Evolutionary conservation across 30 jellyfish, hydroid and myxozoan genomes (phyloP), one percentile per base, ranked within the genome.

Genomic region (Cassiopea andromeda): DNA sequence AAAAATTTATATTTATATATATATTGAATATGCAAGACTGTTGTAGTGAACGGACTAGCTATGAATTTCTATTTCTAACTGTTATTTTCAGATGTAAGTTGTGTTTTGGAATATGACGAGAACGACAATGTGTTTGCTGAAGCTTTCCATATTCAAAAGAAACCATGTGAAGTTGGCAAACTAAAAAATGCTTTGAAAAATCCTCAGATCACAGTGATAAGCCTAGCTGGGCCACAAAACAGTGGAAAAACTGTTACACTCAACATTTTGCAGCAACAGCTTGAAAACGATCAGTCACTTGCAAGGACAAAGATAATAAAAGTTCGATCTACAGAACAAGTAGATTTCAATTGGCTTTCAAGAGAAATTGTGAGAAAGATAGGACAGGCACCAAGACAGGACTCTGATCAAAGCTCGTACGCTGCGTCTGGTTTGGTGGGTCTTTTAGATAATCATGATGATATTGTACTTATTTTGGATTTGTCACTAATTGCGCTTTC

Each of bases 201-300:
- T 69, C 89, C 80, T 1, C 18, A 61, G 13, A 77, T 48, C 64
- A 38, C 69, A 15, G 71, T 86, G 44, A 64, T 86, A 85, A 75
- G 89, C 17, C 67, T 86, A 18, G 93, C 87, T 17, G 93, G 93
- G 44, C 93, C 85, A 17, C 75, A 69, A 8, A 69, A 48, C 46
- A 76, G 93, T 69, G 93, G 93, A 7, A 86, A 77, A 45, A 86
- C 89, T 1, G 78, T 78, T 2, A 59, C 80, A 57, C 82, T 86
- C 47, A 80, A 75, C 71, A 12, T 76, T 44, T 46, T 86, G 83
- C 48, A 86, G 75, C 15, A 80, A 68, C 75, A 76, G 48, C 66
- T 86, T 6, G 27, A 61, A 48, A 44, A 67, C 50, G 54, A 44
- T 18, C 72, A 13, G 50, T 18, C 82, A 66, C 0, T 64, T 5